Conservation (phyloP, 2,113 vertebrate genomes). For the Hippoglossus stenolepis region DNA sequence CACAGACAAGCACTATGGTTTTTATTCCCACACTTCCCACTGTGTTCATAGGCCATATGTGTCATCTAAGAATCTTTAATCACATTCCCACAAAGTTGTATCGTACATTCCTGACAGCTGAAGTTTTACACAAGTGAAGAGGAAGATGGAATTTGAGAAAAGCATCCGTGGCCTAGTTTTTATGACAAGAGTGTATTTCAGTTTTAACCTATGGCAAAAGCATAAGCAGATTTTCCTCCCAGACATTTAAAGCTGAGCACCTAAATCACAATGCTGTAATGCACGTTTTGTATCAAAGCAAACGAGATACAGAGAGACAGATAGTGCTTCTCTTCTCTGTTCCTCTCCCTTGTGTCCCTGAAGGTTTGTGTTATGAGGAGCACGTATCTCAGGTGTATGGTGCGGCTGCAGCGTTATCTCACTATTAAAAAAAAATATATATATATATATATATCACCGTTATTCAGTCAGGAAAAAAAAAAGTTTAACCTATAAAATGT, state of each 20-base stretch:
- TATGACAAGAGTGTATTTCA: constrained; percentile 25
- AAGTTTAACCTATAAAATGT: not conserved
- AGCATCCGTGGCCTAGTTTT: constrained; percentile 66
- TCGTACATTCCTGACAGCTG: constrained; percentile 56
- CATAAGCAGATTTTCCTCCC: constrained; percentile 21
- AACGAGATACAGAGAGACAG: constrained; percentile 23
- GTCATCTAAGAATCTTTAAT: constrained; percentile 65
- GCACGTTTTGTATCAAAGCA: constrained; percentile 51
- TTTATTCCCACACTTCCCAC: constrained; percentile 48
- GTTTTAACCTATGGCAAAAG: constrained; percentile 54
- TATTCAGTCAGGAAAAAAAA: constrained; percentile 5
- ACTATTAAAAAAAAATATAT: too few relatives aligned
- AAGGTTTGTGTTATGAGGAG: not conserved
- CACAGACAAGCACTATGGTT: constrained; percentile 31
- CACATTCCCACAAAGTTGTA: constrained; percentile 52
- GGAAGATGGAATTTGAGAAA: constrained; percentile 40
- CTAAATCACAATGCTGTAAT: constrained; percentile 51
- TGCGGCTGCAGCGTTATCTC: not conserved
- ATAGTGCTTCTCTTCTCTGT: not conserved
- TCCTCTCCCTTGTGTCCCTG: constrained; percentile 18
- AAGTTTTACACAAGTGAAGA: constrained; percentile 47
- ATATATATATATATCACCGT: too few relatives aligned
- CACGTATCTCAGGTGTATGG: constrained; percentile 12
- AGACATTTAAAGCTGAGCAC: constrained; percentile 49
- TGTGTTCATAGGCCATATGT: constrained; percentile 30